Conservation (phyloP, 2,888 invertebrate genomes). For the Limnephilus lunatus region DNA sequence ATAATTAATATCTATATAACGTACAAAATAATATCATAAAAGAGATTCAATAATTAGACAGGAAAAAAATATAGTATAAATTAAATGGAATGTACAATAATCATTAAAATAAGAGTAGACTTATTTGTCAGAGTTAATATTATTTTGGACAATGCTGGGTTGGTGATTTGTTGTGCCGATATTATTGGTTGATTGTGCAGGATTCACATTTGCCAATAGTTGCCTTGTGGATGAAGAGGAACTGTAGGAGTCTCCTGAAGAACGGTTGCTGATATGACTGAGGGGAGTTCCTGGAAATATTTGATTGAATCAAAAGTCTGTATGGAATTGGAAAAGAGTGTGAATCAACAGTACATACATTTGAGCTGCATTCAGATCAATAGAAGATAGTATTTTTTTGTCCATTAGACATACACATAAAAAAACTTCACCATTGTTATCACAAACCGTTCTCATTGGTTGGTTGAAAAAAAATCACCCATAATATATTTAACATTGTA, state of each 20-base stretch:
- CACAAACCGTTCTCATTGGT: too few relatives aligned
- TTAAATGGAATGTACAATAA: slow-evolving; percentile 30
- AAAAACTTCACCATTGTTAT: too few relatives aligned
- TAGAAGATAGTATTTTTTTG: neutral
- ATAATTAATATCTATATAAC: neutral
- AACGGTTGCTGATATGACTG: slow-evolving; percentile 82
- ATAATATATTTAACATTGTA: neutral
- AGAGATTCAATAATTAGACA: neutral
- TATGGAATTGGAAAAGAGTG: neutral
- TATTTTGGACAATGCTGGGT: slow-evolving; percentile 47
- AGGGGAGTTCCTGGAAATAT: slow-evolving; percentile 80
- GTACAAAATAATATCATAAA: neutral
- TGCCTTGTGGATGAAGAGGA: slow-evolving; percentile 89
- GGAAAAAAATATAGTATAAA: neutral
- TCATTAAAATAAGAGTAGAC: neutral
- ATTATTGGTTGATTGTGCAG: slow-evolving; percentile 68
- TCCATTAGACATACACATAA: neutral
- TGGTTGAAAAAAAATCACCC: neutral
- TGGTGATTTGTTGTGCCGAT: slow-evolving; percentile 54
- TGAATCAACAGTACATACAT: neutral
- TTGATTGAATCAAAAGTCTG: neutral
- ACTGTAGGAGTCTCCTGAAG: slow-evolving; percentile 89
- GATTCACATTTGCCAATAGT: slow-evolving; percentile 78
- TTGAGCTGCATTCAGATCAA: neutral
- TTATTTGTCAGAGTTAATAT: slow-evolving; percentile 59